Evolutionary conservation across 2,888 invertebrate genomes (phyloP), one percentile per base, ranked within the genome.

Genomic region (Acrobasis repandana): DNA sequence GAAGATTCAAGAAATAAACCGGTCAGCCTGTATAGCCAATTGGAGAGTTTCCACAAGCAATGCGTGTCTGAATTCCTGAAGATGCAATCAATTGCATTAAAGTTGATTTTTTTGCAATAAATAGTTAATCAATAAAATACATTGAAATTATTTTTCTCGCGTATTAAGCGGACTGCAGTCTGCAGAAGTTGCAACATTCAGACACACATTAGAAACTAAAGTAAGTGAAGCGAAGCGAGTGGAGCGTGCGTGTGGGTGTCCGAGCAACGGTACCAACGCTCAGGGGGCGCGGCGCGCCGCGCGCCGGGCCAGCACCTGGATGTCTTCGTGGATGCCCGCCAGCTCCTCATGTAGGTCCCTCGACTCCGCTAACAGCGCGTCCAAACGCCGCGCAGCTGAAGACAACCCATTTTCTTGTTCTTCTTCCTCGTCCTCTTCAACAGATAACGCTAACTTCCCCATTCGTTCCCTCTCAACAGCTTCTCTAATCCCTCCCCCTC

Each of bases 281-380:
- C 87, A 89, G 78, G 75, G 76, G 83, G 81, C 70, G 79, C 79
- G 78, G 81, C 83, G 83, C 66, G 84, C 75, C 78, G 84, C 80
- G 82, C 91, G 91, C 72, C 84, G 83, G 67, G 85, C 88, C 83
- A 92, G 91, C 91, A 93, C 93, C 90, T 93, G 92, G 80, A 93
- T 86, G 85, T 92, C 92, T 65, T 85, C 82, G 70, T 90, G 89
- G 75, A 92, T 92, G 75, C 82, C 89, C 10, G 88, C 87, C 76
- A 93, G 80, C 82, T 91, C 88, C 68, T 76, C 82, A 82, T 90
- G 91, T 69, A 93, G 82, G 61, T 79, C 82, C 20, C 90, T 78
- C 2, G 90, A 90, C 79, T 92, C 91, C 58, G 82, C 86, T 71
- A 92, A 82, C 79, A 92, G 77, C 63, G 82, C 85, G 76, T 88